Evolutionary conservation across 1,140 invertebrate genomes (phyloP), one percentile per base, ranked within the genome.

Genomic region (Subanguina moxae): DNA sequence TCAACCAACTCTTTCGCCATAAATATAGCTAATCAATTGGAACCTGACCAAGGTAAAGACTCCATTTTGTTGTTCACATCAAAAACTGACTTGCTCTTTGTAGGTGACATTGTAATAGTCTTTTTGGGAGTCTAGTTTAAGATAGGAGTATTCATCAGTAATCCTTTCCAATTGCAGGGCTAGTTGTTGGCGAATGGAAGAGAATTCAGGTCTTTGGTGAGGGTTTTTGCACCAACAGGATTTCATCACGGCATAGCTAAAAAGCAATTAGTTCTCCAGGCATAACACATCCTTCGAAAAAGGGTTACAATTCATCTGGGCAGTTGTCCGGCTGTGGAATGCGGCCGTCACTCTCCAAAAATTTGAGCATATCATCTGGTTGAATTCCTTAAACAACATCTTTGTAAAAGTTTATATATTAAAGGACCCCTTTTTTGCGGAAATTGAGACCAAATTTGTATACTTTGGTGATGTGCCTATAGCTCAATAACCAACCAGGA

Each of bases 251-350:
- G 58, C 38, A 58, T 82, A 82, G 52, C 78, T 80, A 58, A 77
- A 78, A 56, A 0, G n/a, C 0, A 46, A 43, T 27, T 38, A 5
- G 3, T 38, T 3, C 13, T n/a, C 5, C n/a, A 61, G 27, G 19
- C n/a, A n/a, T 30, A 21, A 32, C 5, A 30, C 5, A 7, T 61
- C 19, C 38, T 61, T 7, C 27, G 3, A 21, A 61, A 61, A 61
- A 61, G 8, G 21, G 38, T 84, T 75, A 86, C 84, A 84, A 77
- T 64, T 83, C 78, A 15, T 82, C 74, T 5, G 81, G 78, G 67
- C 85, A 86, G 72, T 84, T 85, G 28, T 84, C 84, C 9, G 85
- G 85, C 59, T 76, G 75, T 42, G 82, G 77, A 82, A 86, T 85
- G 17, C 85, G 71, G 65, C 81, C 80, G 1, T 84, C 85, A 32